Base-by-base conservation (phyloP, 1,140 invertebrate genomes). In the Drosophila nigromelanica region DNA sequence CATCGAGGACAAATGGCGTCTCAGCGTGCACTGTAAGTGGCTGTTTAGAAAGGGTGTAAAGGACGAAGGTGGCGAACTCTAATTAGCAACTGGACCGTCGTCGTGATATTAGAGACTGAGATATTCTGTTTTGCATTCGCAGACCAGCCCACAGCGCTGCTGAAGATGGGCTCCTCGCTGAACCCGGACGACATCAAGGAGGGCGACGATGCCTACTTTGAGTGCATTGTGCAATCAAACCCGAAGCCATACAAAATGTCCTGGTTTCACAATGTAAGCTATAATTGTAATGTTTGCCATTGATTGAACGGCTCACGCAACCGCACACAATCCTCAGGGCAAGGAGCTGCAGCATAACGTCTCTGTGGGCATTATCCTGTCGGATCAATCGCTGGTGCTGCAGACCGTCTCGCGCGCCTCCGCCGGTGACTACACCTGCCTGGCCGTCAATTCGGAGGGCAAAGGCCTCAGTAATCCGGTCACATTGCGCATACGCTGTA, bases 221-320 rank as follows among this genome's bases (percentile, higher is more conserved):
- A 96, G 80, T 96, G 96, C 91, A 94, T 94, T 55, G 96, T 97
- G 45, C 94, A 94, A 80, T 95, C 96, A 11, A 97, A 97, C 93
- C 96, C 96, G 0, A 96, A 95, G 85, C 94, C 94, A 11, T 95
- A 96, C 89, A 95, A 96, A 81, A 94, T 97, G 54, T 94, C 95
- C 56, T 97, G 96, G 96, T 97, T 95, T 92, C 96, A 97, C 91
- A 95, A 96, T 78, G 96, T 97, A 93, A 96, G 95, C 76, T 56
- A 30, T 55, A 63, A 70, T 66, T 67, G 60, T 60, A 40, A 18
- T 48, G 4, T 72, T 42, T 48, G 42, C 24, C 59, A 62, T 37
- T 62, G 39, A 52, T 56, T 35, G 39, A 47, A 60, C 50, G 30
- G 33, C 30, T 52, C 50, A 30, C 42, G 3, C 18, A 54, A 30